These are phyloP conservation scores for Oreocharis arfaki DNA, from an alignment of 2,113 vertebrate species.

Conservation along the genomic window DNA sequence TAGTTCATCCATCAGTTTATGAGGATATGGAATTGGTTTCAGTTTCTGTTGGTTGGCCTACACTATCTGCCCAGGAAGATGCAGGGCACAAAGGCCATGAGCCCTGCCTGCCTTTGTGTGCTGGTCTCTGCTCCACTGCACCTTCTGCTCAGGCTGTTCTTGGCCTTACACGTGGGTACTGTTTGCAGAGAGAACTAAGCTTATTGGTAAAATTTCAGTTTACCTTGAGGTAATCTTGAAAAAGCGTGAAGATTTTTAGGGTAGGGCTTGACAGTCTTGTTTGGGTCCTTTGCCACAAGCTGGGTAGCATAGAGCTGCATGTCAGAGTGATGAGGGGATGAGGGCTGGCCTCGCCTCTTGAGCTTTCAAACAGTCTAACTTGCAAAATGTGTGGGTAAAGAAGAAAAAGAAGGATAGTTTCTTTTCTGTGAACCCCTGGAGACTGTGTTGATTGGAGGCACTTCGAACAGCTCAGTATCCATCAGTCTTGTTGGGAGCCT, in stretches of 20 bases:
- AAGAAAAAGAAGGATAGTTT: neutral
- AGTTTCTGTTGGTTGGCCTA: neutral
- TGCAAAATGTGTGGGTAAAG: neutral
- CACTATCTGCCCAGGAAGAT: neutral
- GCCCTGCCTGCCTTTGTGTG: neutral
- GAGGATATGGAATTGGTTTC: neutral
- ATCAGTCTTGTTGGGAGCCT: neutral
- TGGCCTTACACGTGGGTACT: accelerated
- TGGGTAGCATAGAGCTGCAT: neutral
- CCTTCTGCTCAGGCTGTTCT: neutral
- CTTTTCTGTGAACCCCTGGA: neutral
- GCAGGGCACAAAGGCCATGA: neutral
- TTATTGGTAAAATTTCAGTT: neutral
- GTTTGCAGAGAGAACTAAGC: neutral
- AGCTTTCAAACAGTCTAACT: neutral
- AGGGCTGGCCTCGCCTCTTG: neutral
- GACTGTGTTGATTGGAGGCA: neutral
- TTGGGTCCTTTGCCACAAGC: neutral
- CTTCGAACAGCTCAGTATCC: neutral
- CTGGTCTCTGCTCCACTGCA: neutral
- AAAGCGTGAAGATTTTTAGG: neutral
- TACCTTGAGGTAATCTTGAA: neutral
- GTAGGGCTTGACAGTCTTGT: neutral
- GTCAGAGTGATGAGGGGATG: neutral
- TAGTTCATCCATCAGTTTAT: neutral